Conservation (phyloP, 2,888 invertebrate genomes). For the Epirrhoe alternata region DNA sequence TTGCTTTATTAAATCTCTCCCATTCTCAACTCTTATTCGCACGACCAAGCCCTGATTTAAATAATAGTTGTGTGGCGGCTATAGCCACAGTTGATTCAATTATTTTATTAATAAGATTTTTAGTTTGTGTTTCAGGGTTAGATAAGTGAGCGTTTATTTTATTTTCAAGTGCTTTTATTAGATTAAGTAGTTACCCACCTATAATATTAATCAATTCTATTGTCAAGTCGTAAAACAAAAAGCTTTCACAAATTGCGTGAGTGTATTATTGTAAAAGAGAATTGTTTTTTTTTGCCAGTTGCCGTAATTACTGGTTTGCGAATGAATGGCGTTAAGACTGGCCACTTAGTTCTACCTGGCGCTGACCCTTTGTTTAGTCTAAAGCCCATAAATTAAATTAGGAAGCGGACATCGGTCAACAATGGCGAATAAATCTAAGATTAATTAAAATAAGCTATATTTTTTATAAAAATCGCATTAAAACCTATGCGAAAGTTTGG, state of each 20-base stretch:
- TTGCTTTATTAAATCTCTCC: conserved; percentile 19
- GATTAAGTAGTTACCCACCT: too few relatives aligned
- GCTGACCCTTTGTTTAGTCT: conserved; percentile 51
- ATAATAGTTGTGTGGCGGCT: background rate
- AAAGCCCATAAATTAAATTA: conserved; percentile 25
- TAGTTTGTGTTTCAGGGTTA: background rate
- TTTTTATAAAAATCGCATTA: too few relatives aligned
- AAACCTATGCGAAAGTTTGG: too few relatives aligned
- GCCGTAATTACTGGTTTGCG: conserved; percentile 13
- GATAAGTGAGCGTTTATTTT: background rate
- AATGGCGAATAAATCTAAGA: background rate
- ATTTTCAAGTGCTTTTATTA: too few relatives aligned
- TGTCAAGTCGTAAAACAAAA: conserved; percentile 3
- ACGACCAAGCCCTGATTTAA: conserved; percentile 5
- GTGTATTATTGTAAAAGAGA: conserved; percentile 21
- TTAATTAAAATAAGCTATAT: background rate
- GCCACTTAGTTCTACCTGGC: conserved; percentile 50
- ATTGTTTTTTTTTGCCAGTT: conserved; percentile 12
- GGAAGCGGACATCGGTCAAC: background rate
- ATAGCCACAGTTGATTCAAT: too few relatives aligned
- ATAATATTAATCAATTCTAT: too few relatives aligned
- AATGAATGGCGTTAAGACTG: conserved; percentile 36
- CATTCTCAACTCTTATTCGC: conserved; percentile 28
- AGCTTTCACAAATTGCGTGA: conserved; percentile 23
- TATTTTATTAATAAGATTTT: too few relatives aligned